Evolutionary conservation across 2,797 vertebrate genomes (phyloP).

Genomic region (Cossypha dichroa): DNA sequence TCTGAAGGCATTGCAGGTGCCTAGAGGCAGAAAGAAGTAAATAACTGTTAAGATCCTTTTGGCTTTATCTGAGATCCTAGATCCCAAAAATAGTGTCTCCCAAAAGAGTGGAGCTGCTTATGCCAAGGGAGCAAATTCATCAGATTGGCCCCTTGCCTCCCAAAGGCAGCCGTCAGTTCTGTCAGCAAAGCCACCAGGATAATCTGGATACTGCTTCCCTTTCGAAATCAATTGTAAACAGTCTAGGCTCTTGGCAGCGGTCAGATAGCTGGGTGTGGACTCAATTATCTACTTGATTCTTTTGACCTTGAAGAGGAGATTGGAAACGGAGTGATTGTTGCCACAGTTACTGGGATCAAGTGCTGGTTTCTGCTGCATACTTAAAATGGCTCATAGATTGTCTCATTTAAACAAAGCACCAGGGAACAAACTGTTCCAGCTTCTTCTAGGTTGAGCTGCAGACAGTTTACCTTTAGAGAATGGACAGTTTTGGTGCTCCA

Average conservation of each 20-base stretch:
- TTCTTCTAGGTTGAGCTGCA: background rate
- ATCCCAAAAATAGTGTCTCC: background rate
- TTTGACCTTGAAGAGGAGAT: constrained; percentile 32
- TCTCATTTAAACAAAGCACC: background rate
- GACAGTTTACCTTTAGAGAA: background rate
- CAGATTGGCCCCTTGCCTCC: background rate
- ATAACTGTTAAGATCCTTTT: background rate
- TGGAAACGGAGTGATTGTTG: constrained; percentile 30
- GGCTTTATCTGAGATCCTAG: background rate
- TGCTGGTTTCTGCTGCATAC: background rate
- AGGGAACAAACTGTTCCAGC: background rate
- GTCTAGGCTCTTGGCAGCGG: constrained; percentile 1
- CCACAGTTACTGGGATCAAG: constrained; percentile 27
- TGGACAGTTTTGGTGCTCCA: background rate
- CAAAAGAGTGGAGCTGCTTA: background rate
- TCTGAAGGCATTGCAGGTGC: background rate
- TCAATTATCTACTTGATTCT: constrained; percentile 23
- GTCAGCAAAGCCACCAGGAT: background rate
- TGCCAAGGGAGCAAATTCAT: background rate
- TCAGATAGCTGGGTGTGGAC: constrained; percentile 22
- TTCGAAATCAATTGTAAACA: background rate
- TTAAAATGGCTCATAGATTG: background rate
- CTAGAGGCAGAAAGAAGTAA: background rate
- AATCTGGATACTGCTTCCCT: background rate
- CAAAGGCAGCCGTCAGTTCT: background rate